Percentiles rank a stretch among this genome's conserved stretches.
These are phyloP conservation scores for Nymphicus hollandicus DNA, from an alignment of 2,113 vertebrate species.

Conservation along the genomic window DNA sequence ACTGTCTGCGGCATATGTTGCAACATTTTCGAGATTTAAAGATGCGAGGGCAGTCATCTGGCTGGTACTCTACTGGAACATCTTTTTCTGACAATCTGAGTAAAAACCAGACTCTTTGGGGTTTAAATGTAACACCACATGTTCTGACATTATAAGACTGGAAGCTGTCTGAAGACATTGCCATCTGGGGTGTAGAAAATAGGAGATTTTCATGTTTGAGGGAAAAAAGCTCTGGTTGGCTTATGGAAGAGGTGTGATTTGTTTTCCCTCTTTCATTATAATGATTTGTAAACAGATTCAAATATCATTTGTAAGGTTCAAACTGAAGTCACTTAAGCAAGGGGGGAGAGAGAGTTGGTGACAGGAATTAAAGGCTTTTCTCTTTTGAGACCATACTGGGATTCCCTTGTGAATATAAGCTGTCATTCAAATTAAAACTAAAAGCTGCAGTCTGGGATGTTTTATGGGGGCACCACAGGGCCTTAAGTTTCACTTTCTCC, in stretches of 20 bases:
- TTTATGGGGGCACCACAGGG: neutral
- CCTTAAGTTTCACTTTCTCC: neutral
- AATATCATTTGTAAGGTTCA: neutral
- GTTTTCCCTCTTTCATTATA: neutral
- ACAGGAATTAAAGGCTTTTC: neutral
- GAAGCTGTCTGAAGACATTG: constrained; percentile 22
- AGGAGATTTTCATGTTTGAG: neutral
- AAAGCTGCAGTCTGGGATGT: neutral
- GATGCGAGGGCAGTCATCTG: neutral
- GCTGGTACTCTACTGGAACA: neutral
- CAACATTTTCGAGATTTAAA: neutral
- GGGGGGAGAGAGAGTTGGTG: neutral
- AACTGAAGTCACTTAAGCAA: neutral
- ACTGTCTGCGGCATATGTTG: neutral
- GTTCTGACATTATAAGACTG: neutral
- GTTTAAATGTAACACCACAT: neutral
- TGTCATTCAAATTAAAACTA: neutral
- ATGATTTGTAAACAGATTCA: neutral
- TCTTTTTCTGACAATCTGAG: neutral
- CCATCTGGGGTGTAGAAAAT: neutral
- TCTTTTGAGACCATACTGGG: neutral
- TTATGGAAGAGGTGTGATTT: neutral
- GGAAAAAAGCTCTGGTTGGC: neutral
- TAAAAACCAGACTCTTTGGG: neutral
- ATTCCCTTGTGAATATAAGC: neutral